Evolutionary conservation across 2,113 vertebrate species (phyloP), one percentile per base, ranked within the genome.

Genomic region (Delphinus delphis): DNA sequence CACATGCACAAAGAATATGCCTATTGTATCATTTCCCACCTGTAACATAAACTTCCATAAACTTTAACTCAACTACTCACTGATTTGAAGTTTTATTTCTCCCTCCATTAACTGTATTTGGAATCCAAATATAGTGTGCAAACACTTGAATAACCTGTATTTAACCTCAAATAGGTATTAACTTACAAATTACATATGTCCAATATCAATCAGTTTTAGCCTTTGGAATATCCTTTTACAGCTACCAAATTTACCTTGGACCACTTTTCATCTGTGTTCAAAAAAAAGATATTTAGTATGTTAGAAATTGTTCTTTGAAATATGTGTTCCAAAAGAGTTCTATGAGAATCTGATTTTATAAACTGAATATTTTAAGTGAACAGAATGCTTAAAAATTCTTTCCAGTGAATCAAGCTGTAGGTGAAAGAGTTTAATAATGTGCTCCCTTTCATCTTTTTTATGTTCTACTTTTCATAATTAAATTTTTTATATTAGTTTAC

Each of bases 61-160:
- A 4, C 21, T 96, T 88, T 95, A 81, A 81, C 25, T 95, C 17
- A 67, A 62, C 18, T 74, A 41, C 17, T 62, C 36, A 70, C 89
- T 79, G n/a, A 90, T 93, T 95, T 41, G 44, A 63, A 92, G 17
- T 83, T 44, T 62, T 96, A 81, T 95, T 95, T 38, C 44, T 81
- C 74, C 17, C 53, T 7, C 9, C 18, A 31, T 44, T 73, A 76
- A 77, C 71, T 92, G 28, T 84, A 92, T 77, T 90, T 96, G 62
- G 26, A 94, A 93, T 73, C 47, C 33, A 94, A 95, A 88, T 86
- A 71, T 15, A 81, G 28, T 70, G 68, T 84, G 11, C 7, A 88
- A 94, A 84, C 41, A 80, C 10, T 88, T 88, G 44, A 90, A 88
- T 92, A 90, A 90, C 60, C 31, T 68, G 6, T 70, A 67, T 94